These are phyloP conservation scores for Andrena dorsata DNA, from an alignment of 2,888 invertebrate species.

Conservation along the genomic window DNA sequence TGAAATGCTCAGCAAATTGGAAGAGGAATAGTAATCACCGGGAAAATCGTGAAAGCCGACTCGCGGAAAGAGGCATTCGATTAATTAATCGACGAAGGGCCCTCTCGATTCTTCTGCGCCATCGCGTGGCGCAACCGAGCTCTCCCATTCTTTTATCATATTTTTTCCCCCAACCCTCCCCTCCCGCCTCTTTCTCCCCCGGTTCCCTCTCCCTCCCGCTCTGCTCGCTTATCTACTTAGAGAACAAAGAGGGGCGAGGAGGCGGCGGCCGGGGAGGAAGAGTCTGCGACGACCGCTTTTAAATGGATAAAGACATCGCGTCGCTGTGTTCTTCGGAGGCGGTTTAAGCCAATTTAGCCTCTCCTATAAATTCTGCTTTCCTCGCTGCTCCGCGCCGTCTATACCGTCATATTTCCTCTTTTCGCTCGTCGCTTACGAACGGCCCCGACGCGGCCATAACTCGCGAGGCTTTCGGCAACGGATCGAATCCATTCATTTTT, in stretches of 20 bases:
- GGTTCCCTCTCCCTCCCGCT: neutral
- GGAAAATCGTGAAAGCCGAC: constrained; percentile 48
- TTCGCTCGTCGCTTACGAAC: neutral
- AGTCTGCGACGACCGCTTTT: constrained; percentile 49
- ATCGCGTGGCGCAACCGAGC: constrained; percentile 23
- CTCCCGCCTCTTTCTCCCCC: neutral
- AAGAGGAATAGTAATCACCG: constrained; percentile 51
- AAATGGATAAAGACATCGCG: constrained; percentile 74
- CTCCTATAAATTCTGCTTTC: constrained; percentile 61
- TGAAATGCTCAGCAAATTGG: constrained; percentile 56
- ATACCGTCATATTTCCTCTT: constrained; percentile 10
- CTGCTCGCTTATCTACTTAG: constrained; percentile 30
- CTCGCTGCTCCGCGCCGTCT: neutral
- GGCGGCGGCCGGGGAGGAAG: neutral
- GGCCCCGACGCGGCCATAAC: neutral
- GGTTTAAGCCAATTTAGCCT: constrained; percentile 76
- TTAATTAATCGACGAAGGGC: constrained; percentile 54
- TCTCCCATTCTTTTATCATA: constrained; percentile 40
- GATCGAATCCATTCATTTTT: neutral
- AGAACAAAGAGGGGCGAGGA: constrained; percentile 10
- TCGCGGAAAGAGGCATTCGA: constrained; percentile 55
- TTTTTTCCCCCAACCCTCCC: neutral
- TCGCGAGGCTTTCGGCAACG: neutral
- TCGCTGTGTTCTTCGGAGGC: constrained; percentile 64
- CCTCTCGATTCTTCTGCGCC: constrained; percentile 50